Conservation (phyloP, 2,888 invertebrate genomes). For the Synergus japonicus region DNA sequence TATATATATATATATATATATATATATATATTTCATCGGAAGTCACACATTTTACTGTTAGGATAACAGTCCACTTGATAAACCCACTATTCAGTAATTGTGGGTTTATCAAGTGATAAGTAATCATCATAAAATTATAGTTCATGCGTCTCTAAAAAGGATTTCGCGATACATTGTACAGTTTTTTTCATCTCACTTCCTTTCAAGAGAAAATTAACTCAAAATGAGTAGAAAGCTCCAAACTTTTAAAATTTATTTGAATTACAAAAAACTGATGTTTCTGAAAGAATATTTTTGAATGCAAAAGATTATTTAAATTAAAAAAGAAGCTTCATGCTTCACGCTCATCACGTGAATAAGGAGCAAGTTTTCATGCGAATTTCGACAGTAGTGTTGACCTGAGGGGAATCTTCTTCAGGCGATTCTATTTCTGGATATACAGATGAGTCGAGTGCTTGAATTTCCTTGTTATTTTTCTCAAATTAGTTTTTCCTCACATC, state of each 20-base stretch:
- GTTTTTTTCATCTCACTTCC: background rate
- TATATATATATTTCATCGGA: background rate
- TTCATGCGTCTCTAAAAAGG: background rate
- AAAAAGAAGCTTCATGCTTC: conserved; percentile 16
- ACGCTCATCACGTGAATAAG: conserved; percentile 32
- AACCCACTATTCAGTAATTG: background rate
- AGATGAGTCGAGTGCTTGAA: conserved; percentile 47
- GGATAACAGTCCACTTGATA: background rate
- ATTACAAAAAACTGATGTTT: background rate
- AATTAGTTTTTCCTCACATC: conserved; percentile 42
- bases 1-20: no score
- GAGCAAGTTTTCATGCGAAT: conserved; percentile 45
- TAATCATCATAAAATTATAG: background rate
- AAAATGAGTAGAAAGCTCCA: background rate
- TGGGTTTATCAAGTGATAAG: background rate
- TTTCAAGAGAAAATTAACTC: background rate
- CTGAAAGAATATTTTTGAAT: background rate
- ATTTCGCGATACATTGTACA: background rate
- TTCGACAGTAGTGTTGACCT: conserved; percentile 49
- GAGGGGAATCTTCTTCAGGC: conserved; percentile 43
- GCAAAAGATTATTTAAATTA: conserved; percentile 28
- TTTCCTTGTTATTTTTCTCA: conserved; percentile 52
- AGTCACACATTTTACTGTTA: background rate
- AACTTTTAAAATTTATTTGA: background rate
- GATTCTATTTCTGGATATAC: conserved; percentile 47